phyloP scores from a whole-genome alignment of 2,113 vertebrate species.

The Cranoglanis bouderius region DNA sequence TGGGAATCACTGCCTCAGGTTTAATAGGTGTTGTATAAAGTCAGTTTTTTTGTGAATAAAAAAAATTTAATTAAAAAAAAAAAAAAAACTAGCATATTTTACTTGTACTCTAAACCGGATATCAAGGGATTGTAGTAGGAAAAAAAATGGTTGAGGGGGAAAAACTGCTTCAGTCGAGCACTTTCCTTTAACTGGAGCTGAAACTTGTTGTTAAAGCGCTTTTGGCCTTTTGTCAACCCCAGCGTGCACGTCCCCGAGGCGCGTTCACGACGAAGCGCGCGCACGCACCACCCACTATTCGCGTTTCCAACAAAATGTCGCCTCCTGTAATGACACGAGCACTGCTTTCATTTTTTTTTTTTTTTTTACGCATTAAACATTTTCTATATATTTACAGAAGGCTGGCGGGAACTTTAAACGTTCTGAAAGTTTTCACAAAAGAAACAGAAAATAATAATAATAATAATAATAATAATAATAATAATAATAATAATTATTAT shows the following conservation, averaged over 20 bases:
- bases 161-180: constrained; percentile 61
- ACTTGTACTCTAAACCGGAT: not conserved
- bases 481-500: too few species aligned
- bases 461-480: too few species aligned
- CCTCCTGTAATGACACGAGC: not conserved
- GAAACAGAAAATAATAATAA: too few species aligned
- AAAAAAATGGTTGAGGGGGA: not conserved
- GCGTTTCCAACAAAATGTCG: constrained; percentile 61
- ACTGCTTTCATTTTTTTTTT: too few species aligned
- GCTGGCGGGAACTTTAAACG: not conserved
- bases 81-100: not conserved
- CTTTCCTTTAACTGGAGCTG: constrained; percentile 62
- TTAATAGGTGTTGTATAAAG: too few species aligned
- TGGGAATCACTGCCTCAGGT: too few species aligned
- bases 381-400: not conserved
- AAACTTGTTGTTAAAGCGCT: constrained; percentile 69
- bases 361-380: too few species aligned
- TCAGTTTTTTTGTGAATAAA: too few species aligned
- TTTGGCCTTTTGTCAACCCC: constrained; percentile 70
- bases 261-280: not conserved
- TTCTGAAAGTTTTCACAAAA: not conserved
- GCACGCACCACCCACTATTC: constrained; percentile 46
- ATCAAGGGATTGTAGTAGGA: not conserved
- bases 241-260: not conserved
- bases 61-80: too few species aligned